Evolutionary conservation across 23 tunicate species (phyloP).

Genomic region (Trididemnum nubilum): DNA sequence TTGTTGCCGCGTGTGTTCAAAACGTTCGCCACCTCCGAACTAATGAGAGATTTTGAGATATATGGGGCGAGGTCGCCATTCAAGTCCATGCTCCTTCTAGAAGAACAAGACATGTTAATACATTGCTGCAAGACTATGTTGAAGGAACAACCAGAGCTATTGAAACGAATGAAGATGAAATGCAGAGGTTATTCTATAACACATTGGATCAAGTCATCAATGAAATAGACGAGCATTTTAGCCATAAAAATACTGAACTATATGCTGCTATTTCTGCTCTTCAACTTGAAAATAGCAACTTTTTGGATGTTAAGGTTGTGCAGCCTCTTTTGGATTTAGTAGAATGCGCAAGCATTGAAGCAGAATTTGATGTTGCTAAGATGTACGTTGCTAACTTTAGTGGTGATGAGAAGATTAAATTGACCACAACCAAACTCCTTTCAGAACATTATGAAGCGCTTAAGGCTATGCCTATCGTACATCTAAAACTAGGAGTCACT

Average conservation of each 20-base stretch:
- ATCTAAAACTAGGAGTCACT: not conserved
- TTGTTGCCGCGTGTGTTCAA: constrained; percentile 22
- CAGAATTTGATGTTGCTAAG: not conserved
- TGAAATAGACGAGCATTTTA: not conserved
- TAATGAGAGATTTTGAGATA: not conserved
- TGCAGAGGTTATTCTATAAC: not conserved
- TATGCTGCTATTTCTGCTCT: not conserved
- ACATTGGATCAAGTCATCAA: not conserved
- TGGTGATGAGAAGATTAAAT: not conserved
- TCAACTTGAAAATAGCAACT: not conserved
- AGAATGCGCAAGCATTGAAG: not conserved
- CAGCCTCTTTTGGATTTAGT: not conserved
- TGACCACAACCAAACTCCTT: not conserved
- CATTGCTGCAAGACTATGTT: not conserved
- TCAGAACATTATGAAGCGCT: not conserved
- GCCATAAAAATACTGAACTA: not conserved
- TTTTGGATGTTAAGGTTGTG: not conserved
- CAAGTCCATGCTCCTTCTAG: constrained; percentile 7
- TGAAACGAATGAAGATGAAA: not conserved
- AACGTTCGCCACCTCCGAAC: constrained; percentile 14
- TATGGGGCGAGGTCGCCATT: constrained; percentile 11
- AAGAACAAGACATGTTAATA: not conserved
- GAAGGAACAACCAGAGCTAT: not conserved
- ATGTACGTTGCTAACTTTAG: not conserved
- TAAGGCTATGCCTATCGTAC: not conserved